phyloP scores from a whole-genome alignment of 2,113 vertebrate species.

The Neodontobutis hainanensis region DNA sequence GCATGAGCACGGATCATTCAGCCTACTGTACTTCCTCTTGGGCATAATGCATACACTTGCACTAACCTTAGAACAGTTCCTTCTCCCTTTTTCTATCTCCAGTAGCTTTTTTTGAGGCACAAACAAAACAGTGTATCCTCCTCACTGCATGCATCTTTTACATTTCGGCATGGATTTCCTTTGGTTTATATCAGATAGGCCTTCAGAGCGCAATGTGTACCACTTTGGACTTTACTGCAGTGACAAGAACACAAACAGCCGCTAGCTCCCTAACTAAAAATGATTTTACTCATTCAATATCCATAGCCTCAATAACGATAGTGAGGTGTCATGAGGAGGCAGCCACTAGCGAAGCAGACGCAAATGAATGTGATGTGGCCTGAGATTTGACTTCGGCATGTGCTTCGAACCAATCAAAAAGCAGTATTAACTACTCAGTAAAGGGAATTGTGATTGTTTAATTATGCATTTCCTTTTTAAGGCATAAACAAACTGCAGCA shows the following conservation, averaged over 20 bases:
- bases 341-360: conserved; percentile 58
- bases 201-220: conserved; percentile 23
- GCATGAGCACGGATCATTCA: conserved; percentile 63
- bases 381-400: conserved; percentile 24
- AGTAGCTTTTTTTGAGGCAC: no score
- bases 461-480: background rate
- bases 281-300: conserved; percentile 66
- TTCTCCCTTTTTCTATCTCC: conserved; percentile 2
- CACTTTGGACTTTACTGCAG: conserved; percentile 30
- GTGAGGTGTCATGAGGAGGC: conserved; percentile 43
- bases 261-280: conserved; percentile 45
- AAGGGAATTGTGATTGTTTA: background rate
- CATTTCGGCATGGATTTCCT: conserved; percentile 46
- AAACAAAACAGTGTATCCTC: conserved; percentile 17
- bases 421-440: conserved; percentile 1
- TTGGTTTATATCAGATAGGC: conserved; percentile 44
- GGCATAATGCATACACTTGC: conserved; percentile 38
- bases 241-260: conserved; percentile 54
- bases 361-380: conserved; percentile 36
- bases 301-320: conserved; percentile 71
- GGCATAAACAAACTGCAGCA: background rate
- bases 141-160: conserved; percentile 18
- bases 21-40: conserved; percentile 57
- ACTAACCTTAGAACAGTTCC: conserved; percentile 36
- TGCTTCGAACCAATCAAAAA: conserved; percentile 18